Conservation (phyloP, 64 coral and sea anemone genomes). For the Platygyra sinensis region DNA sequence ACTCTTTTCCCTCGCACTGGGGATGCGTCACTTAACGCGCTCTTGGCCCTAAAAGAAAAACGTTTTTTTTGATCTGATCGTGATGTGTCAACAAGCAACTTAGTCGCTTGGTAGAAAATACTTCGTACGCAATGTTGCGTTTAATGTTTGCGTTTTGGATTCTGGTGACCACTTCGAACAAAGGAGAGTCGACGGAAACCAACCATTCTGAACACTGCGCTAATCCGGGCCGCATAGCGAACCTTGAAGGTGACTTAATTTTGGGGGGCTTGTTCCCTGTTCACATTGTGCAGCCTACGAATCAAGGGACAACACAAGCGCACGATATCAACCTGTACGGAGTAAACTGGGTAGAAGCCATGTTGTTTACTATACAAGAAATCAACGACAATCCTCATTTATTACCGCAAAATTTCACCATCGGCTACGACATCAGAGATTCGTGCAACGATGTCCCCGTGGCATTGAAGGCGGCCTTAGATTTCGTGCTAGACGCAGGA, state of each 20-base stretch:
- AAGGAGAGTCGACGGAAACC: not conserved
- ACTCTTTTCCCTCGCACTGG: not conserved
- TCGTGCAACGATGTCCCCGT: constrained; percentile 81
- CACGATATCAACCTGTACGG: constrained; percentile 74
- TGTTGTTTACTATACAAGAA: constrained; percentile 84
- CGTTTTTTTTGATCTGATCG: not conserved
- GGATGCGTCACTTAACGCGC: not conserved
- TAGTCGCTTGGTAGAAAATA: not conserved
- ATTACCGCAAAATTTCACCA: constrained; percentile 46
- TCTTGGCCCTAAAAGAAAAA: no score
- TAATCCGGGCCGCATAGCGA: not conserved
- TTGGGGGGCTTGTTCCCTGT: constrained; percentile 83
- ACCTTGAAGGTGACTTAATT: constrained; percentile 22
- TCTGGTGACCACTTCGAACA: constrained; percentile 10
- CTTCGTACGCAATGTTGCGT: not conserved
- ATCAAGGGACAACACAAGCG: constrained; percentile 7
- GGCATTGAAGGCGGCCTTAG: constrained; percentile 62
- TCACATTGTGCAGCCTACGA: constrained; percentile 29
- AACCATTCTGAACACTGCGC: constrained; percentile 25
- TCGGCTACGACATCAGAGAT: constrained; percentile 91
- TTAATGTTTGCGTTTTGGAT: constrained; percentile 28
- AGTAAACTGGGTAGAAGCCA: constrained; percentile 83
- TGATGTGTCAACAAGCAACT: not conserved
- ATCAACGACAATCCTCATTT: constrained; percentile 43
- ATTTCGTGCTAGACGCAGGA: constrained; percentile 62